These are phyloP conservation scores for Pseudochirops cupreus DNA, from an alignment of 2,797 vertebrate genomes.

Conservation along the genomic window DNA sequence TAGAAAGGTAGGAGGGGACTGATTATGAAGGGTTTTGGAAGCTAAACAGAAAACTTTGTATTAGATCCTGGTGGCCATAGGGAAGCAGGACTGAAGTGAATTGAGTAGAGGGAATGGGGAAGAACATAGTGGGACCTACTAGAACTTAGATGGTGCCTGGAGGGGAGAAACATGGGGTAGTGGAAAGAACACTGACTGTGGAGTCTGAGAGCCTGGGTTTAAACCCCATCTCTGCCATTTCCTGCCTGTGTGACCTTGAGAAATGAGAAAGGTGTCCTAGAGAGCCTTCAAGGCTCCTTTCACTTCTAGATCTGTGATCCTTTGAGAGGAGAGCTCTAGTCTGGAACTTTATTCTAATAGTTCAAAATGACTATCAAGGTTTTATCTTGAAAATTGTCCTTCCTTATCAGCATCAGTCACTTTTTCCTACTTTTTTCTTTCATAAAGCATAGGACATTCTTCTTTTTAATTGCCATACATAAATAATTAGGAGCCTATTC, in stretches of 20 bases:
- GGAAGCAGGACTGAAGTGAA: neutral
- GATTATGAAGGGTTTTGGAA: neutral
- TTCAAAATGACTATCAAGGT: neutral
- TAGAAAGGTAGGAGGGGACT: neutral
- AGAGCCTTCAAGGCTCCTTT: neutral
- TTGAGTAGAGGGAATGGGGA: neutral
- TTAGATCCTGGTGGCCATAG: neutral
- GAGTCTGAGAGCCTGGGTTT: neutral
- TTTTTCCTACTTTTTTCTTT: conserved; percentile 27
- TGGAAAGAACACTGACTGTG: neutral
- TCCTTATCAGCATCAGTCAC: neutral
- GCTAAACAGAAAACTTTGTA: neutral
- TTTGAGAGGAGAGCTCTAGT: neutral
- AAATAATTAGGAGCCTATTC: conserved; percentile 36
- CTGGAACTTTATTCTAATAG: conserved; percentile 5
- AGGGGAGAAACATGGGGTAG: neutral
- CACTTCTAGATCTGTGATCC: neutral
- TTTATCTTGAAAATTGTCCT: conserved; percentile 36
- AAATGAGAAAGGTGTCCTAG: neutral
- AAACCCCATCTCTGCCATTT: neutral
- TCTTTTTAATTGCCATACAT: conserved; percentile 19
- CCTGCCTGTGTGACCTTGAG: neutral
- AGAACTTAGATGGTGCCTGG: neutral
- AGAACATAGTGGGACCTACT: neutral
- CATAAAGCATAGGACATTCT: conserved; percentile 28